Conservation (phyloP, 2,113 vertebrate genomes). For the Dipodomys merriami region DNA sequence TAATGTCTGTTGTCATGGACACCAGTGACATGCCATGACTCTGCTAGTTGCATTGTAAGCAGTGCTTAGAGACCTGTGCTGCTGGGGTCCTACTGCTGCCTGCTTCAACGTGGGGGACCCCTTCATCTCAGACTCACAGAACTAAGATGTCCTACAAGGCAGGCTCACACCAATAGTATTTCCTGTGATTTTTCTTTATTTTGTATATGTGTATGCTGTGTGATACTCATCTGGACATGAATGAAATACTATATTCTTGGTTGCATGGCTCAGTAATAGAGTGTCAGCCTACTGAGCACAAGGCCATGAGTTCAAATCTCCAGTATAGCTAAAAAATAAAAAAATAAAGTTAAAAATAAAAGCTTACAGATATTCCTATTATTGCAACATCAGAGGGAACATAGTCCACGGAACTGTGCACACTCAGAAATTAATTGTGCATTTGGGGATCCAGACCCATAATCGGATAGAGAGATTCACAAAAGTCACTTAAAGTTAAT, state of each 20-base stretch:
- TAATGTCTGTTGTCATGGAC: constrained; percentile 57
- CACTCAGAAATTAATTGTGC: neutral
- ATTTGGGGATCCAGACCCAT: neutral
- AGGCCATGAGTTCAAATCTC: no score
- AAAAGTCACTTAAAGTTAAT: neutral
- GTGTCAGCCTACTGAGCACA: no score
- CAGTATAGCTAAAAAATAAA: no score
- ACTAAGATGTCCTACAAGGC: constrained; percentile 67
- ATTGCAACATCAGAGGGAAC: neutral
- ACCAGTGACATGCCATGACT: constrained; percentile 55
- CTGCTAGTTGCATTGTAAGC: constrained; percentile 37
- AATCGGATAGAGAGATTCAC: neutral
- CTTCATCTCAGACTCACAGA: constrained; percentile 38
- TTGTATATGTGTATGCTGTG: constrained; percentile 77
- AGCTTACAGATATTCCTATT: neutral
- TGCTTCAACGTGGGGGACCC: constrained; percentile 24
- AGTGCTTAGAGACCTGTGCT: constrained; percentile 1
- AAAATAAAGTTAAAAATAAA: no score
- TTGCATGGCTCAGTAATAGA: constrained; percentile 10
- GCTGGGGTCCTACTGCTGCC: constrained; percentile 15
- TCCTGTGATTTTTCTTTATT: constrained; percentile 81
- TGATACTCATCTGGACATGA: constrained; percentile 80
- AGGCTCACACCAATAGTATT: constrained; percentile 72
- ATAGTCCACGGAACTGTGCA: neutral
- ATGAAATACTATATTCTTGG: constrained; percentile 85